Conservation (phyloP, 2,113 vertebrate species). For the Bos indicus region DNA sequence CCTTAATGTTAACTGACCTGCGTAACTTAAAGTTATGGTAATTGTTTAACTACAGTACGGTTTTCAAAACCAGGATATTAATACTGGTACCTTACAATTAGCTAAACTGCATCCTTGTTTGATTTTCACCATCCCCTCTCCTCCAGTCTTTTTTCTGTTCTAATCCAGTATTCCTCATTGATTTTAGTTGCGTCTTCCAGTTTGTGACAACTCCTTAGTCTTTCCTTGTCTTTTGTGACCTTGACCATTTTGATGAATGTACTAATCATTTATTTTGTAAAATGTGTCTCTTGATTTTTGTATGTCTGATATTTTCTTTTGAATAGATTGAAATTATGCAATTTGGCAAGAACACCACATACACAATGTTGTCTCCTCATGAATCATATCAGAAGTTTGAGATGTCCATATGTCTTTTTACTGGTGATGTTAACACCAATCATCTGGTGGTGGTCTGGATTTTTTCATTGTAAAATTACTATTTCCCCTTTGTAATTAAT, state of each 20-base stretch:
- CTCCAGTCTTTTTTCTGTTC: not conserved
- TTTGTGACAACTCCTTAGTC: not conserved
- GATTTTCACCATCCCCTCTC: not conserved
- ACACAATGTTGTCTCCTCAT: not conserved
- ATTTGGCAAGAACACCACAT: not conserved
- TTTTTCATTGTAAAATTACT: not conserved
- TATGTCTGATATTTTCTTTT: conserved; percentile 11
- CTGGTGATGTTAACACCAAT: not conserved
- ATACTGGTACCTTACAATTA: not conserved
- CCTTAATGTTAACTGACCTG: conserved; percentile 7
- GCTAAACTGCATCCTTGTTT: not conserved
- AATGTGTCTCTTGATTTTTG: not conserved
- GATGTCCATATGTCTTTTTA: not conserved
- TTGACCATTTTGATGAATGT: conserved; percentile 10
- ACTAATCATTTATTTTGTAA: conserved; percentile 17
- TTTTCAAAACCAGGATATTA: not conserved
- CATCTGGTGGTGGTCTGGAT: not conserved
- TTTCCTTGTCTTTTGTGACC: conserved; percentile 15
- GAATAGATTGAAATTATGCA: not conserved
- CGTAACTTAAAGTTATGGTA: not conserved
- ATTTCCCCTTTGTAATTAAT: not conserved
- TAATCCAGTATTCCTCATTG: not conserved
- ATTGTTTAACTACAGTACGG: not conserved
- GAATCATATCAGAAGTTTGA: not conserved
- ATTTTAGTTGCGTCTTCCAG: not conserved